Evolutionary conservation across 2,888 invertebrate species (phyloP).

Genomic region (Blera fallax): DNA sequence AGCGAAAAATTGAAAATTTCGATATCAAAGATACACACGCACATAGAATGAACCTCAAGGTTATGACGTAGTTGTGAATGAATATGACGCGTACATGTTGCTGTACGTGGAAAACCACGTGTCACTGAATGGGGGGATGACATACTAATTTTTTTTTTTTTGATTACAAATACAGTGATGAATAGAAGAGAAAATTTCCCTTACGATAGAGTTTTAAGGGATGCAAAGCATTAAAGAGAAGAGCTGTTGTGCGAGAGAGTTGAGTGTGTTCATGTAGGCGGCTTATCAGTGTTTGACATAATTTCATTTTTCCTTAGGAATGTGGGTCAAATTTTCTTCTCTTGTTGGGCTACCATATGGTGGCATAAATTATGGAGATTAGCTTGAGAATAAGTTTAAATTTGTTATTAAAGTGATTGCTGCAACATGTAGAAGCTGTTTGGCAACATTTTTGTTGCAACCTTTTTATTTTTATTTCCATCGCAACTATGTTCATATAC

Average conservation of each 20-base stretch:
- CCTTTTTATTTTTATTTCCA: no score
- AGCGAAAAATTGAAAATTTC: neutral
- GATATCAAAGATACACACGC: neutral
- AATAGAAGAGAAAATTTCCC: constrained; percentile 41
- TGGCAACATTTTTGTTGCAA: neutral
- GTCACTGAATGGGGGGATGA: neutral
- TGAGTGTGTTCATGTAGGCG: constrained; percentile 16
- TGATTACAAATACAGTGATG: neutral
- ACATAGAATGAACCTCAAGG: neutral
- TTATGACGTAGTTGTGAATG: constrained; percentile 14
- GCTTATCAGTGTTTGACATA: constrained; percentile 49
- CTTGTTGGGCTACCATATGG: constrained; percentile 43
- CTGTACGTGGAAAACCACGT: constrained; percentile 17
- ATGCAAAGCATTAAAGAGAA: constrained; percentile 11
- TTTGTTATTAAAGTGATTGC: neutral
- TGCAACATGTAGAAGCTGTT: neutral
- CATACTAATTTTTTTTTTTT: neutral
- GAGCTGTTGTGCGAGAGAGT: neutral
- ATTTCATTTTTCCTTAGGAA: constrained; percentile 27
- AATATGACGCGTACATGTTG: constrained; percentile 15
- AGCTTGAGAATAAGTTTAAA: neutral
- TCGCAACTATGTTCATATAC: no score
- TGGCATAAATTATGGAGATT: constrained; percentile 16
- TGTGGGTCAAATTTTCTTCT: constrained; percentile 39
- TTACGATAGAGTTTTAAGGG: neutral